Conservation (phyloP, 1,140 invertebrate genomes). For the Zaprionus vittiger region DNA sequence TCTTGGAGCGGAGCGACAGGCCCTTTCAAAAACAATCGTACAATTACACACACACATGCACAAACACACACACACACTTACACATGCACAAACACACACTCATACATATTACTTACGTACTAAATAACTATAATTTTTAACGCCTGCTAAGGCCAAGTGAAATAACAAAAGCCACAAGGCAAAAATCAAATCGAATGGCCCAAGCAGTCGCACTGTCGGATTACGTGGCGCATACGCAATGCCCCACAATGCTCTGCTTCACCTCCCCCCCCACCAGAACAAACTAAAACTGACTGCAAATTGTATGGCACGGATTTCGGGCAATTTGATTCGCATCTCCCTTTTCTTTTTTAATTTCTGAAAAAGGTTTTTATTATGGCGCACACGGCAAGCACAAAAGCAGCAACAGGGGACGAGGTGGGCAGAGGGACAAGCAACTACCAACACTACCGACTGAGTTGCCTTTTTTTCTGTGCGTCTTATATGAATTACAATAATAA, state of each 20-base stretch:
- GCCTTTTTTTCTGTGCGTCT: constrained; percentile 27
- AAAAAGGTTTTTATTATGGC: constrained; percentile 75
- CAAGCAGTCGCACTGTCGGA: constrained; percentile 12
- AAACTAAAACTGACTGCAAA: constrained; percentile 29
- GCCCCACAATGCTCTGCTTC: neutral
- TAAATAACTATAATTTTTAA: constrained; percentile 81
- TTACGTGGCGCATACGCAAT: constrained; percentile 50
- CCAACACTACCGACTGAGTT: constrained; percentile 38
- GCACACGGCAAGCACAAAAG: constrained; percentile 41
- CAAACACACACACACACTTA: neutral
- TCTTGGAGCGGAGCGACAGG: constrained; percentile 19
- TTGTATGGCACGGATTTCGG: constrained; percentile 58
- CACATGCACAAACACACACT: constrained; percentile 26
- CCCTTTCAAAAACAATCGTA: constrained; percentile 3
- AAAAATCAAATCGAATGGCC: constrained; percentile 62
- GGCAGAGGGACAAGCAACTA: neutral
- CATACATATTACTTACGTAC: constrained; percentile 14
- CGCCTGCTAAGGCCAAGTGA: constrained; percentile 46
- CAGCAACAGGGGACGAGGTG: constrained; percentile 13
- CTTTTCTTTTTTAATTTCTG: constrained; percentile 71
- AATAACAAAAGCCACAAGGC: constrained; percentile 50
- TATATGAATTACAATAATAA: constrained; percentile 81
- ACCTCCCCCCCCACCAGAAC: neutral
- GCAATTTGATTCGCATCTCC: constrained; percentile 51
- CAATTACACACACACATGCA: constrained; percentile 34